Conservation (phyloP, 2,113 vertebrate species). For the Hemibagrus wyckioides region DNA sequence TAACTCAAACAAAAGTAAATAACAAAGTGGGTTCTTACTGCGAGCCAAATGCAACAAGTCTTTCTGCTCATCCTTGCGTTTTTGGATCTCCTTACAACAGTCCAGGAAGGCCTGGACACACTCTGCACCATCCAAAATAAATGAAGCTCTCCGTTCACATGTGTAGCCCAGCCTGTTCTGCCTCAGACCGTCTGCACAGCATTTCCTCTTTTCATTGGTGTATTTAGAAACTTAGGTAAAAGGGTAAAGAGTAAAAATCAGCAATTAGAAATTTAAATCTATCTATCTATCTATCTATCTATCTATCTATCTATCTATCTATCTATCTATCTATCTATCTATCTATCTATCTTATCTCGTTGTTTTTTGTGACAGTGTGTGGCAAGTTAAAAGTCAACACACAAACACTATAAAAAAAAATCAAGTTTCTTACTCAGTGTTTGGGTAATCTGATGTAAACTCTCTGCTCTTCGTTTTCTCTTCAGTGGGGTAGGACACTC, state of each 20-base stretch:
- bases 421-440: conserved; percentile 42
- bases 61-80: neutral
- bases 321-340: too few relatives aligned
- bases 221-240: conserved; percentile 63
- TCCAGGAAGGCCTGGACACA: conserved; percentile 40
- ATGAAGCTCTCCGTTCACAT: conserved; percentile 64
- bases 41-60: conserved; percentile 30
- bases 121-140: conserved; percentile 55
- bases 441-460: conserved; percentile 53
- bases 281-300: too few relatives aligned
- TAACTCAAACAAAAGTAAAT: neutral
- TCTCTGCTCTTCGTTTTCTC: conserved; percentile 53
- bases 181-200: conserved; percentile 77
- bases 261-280: too few relatives aligned
- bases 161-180: conserved; percentile 71
- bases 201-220: conserved; percentile 57
- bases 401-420: neutral
- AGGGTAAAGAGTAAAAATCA: neutral
- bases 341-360: too few relatives aligned
- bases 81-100: conserved; percentile 57
- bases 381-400: neutral
- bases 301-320: too few relatives aligned
- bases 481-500: conserved; percentile 52
- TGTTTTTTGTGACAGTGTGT: too few relatives aligned
- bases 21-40: conserved; percentile 27